Percentiles rank a stretch among this genome's conserved stretches.
These are phyloP conservation scores for Ammodytes dubius DNA, from an alignment of 2,113 vertebrate species.

Conservation along the genomic window DNA sequence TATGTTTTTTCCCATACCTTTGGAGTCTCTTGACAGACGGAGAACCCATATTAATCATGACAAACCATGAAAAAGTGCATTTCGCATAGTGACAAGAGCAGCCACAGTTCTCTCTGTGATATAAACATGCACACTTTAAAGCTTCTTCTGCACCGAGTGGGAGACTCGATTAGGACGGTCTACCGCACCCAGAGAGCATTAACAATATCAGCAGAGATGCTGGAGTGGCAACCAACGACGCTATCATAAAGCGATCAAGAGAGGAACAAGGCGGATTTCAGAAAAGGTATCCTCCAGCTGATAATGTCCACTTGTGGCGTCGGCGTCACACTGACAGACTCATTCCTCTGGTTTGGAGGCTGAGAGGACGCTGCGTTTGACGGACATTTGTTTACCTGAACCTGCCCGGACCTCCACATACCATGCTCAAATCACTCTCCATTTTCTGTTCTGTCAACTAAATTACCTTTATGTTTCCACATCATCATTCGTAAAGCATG, in stretches of 20 bases:
- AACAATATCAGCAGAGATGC: conserved; percentile 45
- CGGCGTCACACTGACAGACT: neutral
- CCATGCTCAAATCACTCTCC: conserved; percentile 11
- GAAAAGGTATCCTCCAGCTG: conserved; percentile 19
- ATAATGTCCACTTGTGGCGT: neutral
- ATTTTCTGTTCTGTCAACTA: neutral
- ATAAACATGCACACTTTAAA: conserved; percentile 23
- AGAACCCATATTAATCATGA: too few species aligned
- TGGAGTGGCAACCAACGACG: conserved; percentile 6
- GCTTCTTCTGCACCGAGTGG: conserved; percentile 23
- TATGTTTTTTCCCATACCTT: too few species aligned
- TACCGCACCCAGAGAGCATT: conserved; percentile 8
- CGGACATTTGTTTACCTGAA: neutral
- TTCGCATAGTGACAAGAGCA: neutral
- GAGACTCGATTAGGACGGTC: conserved; percentile 35
- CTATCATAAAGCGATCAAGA: conserved; percentile 8
- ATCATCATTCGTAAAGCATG: neutral
- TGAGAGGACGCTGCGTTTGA: neutral
- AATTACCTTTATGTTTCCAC: neutral
- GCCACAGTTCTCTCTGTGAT: conserved; percentile 5
- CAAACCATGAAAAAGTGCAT: too few species aligned
- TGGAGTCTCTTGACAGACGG: too few species aligned
- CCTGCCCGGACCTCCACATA: conserved; percentile 28
- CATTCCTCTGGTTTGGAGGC: neutral
- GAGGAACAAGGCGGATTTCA: conserved; percentile 36